Conservation (phyloP, 2,888 invertebrate genomes). For the Gryllus longicercus region DNA sequence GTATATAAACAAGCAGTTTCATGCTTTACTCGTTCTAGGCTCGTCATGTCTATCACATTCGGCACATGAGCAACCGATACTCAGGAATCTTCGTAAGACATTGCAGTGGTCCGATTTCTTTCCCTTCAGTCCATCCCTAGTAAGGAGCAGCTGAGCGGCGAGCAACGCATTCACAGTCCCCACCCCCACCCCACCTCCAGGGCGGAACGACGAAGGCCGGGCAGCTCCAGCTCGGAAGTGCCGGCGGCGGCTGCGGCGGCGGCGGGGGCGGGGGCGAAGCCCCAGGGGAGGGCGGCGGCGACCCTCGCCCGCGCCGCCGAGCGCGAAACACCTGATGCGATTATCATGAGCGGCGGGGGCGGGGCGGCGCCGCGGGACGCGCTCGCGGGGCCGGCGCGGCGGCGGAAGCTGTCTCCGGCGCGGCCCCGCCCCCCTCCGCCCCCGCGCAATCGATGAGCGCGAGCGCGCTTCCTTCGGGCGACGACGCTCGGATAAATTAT, state of each 20-base stretch:
- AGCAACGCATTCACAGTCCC: too few relatives aligned
- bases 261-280: slow-evolving; percentile 57
- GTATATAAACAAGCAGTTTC: too few relatives aligned
- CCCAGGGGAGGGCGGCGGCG: slow-evolving; percentile 47
- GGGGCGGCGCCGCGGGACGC: neutral
- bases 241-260: neutral
- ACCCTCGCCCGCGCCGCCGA: neutral
- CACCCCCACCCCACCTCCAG: too few relatives aligned
- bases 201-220: too few relatives aligned
- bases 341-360: neutral
- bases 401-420: neutral
- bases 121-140: too few relatives aligned
- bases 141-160: too few relatives aligned
- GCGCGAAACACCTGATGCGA: slow-evolving; percentile 11
- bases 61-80: too few relatives aligned
- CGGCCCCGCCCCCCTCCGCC: neutral
- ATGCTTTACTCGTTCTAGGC: too few relatives aligned
- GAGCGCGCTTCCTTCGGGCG: neutral
- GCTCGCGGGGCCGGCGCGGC: neutral
- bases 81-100: too few relatives aligned
- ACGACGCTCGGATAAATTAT: neutral
- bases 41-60: too few relatives aligned
- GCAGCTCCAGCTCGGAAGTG: too few relatives aligned
- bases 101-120: too few relatives aligned
- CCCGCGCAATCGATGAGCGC: neutral